Evolutionary conservation across 1,140 invertebrate genomes (phyloP).

Genomic region (Agrilus planipennis): DNA sequence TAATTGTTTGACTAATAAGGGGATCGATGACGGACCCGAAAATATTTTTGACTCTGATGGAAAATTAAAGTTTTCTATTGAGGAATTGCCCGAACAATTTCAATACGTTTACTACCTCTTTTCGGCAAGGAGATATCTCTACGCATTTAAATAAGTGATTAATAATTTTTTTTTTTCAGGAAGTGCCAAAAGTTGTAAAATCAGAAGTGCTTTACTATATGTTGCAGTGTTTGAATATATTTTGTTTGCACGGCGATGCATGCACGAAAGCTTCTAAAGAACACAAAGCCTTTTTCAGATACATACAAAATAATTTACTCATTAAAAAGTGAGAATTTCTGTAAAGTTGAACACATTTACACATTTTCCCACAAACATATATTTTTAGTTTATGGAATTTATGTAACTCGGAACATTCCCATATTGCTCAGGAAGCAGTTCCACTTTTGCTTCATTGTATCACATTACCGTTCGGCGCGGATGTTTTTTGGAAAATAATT

Average conservation of each 20-base stretch:
- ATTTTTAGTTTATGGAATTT: constrained; percentile 79
- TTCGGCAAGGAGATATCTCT: constrained; percentile 46
- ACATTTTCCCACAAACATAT: too few species aligned
- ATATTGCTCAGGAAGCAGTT: constrained; percentile 80
- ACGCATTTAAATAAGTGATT: background rate
- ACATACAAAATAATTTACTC: constrained; percentile 92
- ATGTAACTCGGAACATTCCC: constrained; percentile 84
- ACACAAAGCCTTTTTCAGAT: constrained; percentile 90
- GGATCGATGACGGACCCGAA: constrained; percentile 61
- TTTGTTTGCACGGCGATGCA: constrained; percentile 89
- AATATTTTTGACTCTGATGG: too few species aligned
- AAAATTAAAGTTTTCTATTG: constrained; percentile 81
- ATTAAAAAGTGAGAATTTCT: constrained; percentile 72
- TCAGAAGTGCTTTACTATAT: constrained; percentile 91
- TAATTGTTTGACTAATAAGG: too few species aligned
- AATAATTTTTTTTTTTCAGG: constrained; percentile 37
- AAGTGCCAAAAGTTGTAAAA: constrained; percentile 71
- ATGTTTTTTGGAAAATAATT: constrained; percentile 89
- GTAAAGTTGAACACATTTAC: background rate
- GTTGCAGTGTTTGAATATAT: constrained; percentile 80
- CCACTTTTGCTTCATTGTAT: constrained; percentile 90
- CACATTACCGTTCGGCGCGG: constrained; percentile 80
- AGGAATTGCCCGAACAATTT: constrained; percentile 83
- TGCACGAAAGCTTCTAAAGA: constrained; percentile 78
- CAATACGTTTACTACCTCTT: constrained; percentile 86